Percentiles rank a stretch among this genome's conserved stretches.
These are phyloP conservation scores for Porites lutea DNA, from an alignment of 64 coral and sea anemone genomes.

Conservation along the genomic window DNA sequence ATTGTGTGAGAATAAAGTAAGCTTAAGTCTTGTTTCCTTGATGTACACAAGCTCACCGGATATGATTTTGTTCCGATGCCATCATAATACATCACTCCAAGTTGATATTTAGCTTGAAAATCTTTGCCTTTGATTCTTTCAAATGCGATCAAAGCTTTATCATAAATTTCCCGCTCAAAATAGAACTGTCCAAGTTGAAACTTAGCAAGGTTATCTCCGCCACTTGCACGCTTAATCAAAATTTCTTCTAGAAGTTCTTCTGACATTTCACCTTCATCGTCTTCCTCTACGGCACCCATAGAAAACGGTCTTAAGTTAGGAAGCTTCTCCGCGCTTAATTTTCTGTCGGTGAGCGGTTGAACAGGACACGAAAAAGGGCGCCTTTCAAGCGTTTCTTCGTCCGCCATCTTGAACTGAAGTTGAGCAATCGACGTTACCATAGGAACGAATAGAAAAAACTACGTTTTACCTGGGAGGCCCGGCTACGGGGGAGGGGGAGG, in stretches of 20 bases:
- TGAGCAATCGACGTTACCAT: slow-evolving; percentile 36
- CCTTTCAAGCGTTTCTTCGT: slow-evolving; percentile 15
- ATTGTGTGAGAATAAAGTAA: no score
- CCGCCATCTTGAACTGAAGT: slow-evolving; percentile 76
- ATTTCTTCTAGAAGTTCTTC: slow-evolving; percentile 89
- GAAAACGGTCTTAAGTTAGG: slow-evolving; percentile 44
- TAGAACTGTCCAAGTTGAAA: slow-evolving; percentile 99
- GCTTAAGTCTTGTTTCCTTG: no score
- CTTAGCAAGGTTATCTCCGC: slow-evolving; percentile 77
- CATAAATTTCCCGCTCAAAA: slow-evolving; percentile 95
- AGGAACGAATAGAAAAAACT: slow-evolving; percentile 8
- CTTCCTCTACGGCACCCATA: slow-evolving; percentile 32
- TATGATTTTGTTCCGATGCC: slow-evolving; percentile 82
- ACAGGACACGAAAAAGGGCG: slow-evolving; percentile 74
- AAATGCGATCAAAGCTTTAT: slow-evolving; percentile 94
- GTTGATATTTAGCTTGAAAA: slow-evolving; percentile 95
- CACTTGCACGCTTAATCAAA: slow-evolving; percentile 69
- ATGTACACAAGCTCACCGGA: slow-evolving; percentile 65
- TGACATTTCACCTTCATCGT: slow-evolving; percentile 63
- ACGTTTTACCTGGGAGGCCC: neutral
- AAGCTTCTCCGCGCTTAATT: slow-evolving; percentile 85
- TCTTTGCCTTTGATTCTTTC: slow-evolving; percentile 93
- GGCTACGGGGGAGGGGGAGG: neutral
- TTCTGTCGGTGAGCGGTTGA: slow-evolving; percentile 58
- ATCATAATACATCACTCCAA: slow-evolving; percentile 99